Evolutionary conservation across 2,113 vertebrate species (phyloP).

Genomic region (Elephas maximus): DNA sequence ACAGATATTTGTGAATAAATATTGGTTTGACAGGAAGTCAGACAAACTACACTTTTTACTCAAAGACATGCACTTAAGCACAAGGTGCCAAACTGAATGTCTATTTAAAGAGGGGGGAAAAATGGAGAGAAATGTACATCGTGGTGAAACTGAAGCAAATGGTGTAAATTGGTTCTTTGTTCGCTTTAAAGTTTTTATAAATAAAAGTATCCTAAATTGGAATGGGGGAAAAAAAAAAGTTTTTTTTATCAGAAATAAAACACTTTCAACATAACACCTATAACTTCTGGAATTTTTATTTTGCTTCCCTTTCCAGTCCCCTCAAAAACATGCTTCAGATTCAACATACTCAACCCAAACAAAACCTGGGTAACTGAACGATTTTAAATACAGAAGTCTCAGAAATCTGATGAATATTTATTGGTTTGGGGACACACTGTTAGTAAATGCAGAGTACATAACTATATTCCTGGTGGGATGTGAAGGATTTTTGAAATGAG

Average conservation of each 20-base stretch:
- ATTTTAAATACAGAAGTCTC: constrained; percentile 54
- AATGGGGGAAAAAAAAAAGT: constrained; percentile 61
- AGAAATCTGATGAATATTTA: constrained; percentile 64
- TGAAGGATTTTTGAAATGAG: background rate
- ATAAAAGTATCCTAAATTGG: constrained; percentile 68
- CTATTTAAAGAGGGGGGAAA: constrained; percentile 67
- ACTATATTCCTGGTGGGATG: background rate
- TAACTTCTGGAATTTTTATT: constrained; percentile 53
- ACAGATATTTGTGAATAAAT: constrained; percentile 84
- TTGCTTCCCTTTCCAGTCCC: constrained; percentile 31
- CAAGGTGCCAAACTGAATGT: constrained; percentile 69
- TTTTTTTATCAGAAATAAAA: constrained; percentile 64
- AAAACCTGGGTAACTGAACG: constrained; percentile 54
- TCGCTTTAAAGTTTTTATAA: constrained; percentile 71
- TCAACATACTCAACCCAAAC: constrained; percentile 50
- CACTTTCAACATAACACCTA: constrained; percentile 61
- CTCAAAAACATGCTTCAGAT: constrained; percentile 49
- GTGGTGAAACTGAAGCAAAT: constrained; percentile 76
- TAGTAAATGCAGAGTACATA: constrained; percentile 42
- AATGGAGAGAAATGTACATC: constrained; percentile 60
- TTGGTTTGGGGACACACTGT: constrained; percentile 38
- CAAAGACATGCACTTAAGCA: constrained; percentile 65
- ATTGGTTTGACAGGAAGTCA: constrained; percentile 78
- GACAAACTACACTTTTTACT: constrained; percentile 66
- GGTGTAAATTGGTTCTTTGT: constrained; percentile 80